Base-by-base conservation (phyloP, 2,113 vertebrate genomes). In the Dromas ardeola region DNA sequence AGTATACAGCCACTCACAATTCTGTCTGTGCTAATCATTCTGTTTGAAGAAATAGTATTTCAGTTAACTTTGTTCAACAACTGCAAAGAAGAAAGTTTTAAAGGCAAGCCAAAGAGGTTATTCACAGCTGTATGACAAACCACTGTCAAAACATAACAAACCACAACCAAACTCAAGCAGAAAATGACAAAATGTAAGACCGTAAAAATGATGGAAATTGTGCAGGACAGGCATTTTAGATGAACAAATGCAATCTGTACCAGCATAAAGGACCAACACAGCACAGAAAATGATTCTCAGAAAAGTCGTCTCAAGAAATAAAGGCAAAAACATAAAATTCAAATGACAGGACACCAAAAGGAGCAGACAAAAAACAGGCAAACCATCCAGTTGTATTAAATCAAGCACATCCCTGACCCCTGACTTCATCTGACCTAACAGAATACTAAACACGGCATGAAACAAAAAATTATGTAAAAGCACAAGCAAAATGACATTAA, bases 131-230 rank as follows among this genome's bases (percentile, higher is more conserved):
- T 96, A 95, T 98, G 97, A 98, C 97, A 96, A 98, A 97, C 80
- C 93, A 79, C 97, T 98, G 97, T 97, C 98, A 98, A 97, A 98
- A 96, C 95, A 94, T 97, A 98, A 97, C 97, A 97, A 97, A 97
- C 96, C 97, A 52, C 93, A 92, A 96, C 83, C 84, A 97, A 97
- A 97, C 91, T 90, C 91, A 93, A 97, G 95, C 92, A 71, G 67
- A 93, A 97, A 76, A 95, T 94, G 96, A 98, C 97, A 98, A 97
- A 93, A 97, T 73, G 67, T 89, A 96, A 97, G 96, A 92, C 95
- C 29, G 7, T 98, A 98, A 98, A 98, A 97, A 98, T 98, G 98
- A 98, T 97, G 95, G 97, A 98, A 97, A 98, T 98, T 91, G 80
- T 85, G 82, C 52, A 80, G 95, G 97, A 98, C 98, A 98, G 96